A percentile compares a stretch with the other conserved stretches of the same genome.
These are phyloP conservation scores for Bufo bufo DNA, from an alignment of 2,113 vertebrate species.

Conservation along the genomic window DNA sequence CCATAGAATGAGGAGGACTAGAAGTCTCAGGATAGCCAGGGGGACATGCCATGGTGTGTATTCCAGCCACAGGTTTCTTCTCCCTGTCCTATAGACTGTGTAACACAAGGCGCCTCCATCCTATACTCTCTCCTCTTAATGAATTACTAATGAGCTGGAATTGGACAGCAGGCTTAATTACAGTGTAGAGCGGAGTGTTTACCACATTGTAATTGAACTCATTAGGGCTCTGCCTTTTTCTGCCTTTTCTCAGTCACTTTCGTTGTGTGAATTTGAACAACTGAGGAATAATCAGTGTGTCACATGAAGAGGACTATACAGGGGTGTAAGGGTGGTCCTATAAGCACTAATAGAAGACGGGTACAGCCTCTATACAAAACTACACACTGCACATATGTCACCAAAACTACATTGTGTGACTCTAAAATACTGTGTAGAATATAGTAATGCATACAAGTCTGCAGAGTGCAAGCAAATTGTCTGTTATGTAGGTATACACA, in stretches of 20 bases:
- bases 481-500: background rate
- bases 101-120: background rate
- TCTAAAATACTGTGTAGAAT: no score
- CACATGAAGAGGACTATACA: constrained; percentile 59
- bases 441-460: no score
- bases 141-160: constrained; percentile 87
- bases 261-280: constrained; percentile 63
- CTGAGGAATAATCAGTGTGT: constrained; percentile 62
- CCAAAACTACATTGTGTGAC: background rate
- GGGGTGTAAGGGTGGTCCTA: background rate
- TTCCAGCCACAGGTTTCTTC: background rate
- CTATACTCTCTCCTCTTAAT: constrained; percentile 75
- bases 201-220: constrained; percentile 86
- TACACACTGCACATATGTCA: background rate
- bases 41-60: background rate
- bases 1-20: background rate
- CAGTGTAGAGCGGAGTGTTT: constrained; percentile 83
- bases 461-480: no score
- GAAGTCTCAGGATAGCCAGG: background rate
- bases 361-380: background rate
- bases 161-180: constrained; percentile 86
- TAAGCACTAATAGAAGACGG: background rate
- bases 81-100: background rate
- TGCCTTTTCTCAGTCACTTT: constrained; percentile 61
- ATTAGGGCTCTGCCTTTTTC: constrained; percentile 76